Percentiles rank a stretch among this genome's conserved stretches.
Evolutionary conservation across 2,888 invertebrate species (phyloP).

Genomic region (Lasioglossum villosulum): DNA sequence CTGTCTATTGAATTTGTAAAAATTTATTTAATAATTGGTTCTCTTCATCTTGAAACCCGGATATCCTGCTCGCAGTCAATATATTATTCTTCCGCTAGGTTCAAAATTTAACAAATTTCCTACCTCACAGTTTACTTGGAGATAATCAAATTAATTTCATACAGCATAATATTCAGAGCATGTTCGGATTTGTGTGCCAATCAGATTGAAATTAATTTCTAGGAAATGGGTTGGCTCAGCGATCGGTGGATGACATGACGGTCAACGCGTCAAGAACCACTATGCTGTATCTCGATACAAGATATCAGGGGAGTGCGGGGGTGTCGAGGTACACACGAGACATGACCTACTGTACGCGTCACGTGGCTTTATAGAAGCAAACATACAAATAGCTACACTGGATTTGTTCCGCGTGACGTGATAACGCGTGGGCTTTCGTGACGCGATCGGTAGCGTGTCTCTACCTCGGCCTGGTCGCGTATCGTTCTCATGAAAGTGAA

Average conservation of each 20-base stretch:
- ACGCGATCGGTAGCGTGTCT: constrained; percentile 38
- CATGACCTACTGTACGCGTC: constrained; percentile 9
- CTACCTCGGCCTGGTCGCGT: constrained; percentile 26
- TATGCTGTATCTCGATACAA: neutral
- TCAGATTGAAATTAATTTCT: neutral
- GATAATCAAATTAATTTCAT: neutral
- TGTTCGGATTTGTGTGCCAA: neutral
- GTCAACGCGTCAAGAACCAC: constrained; percentile 1
- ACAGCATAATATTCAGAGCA: neutral
- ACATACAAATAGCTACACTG: constrained; percentile 20
- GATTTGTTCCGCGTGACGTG: constrained; percentile 40
- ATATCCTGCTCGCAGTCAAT: too few species aligned
- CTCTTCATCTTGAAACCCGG: too few species aligned
- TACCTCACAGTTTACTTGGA: neutral
- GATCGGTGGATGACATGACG: neutral
- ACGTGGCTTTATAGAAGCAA: constrained; percentile 9
- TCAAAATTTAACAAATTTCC: neutral
- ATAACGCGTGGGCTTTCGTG: constrained; percentile 45
- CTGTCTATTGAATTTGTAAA: neutral
- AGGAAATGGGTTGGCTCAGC: neutral
- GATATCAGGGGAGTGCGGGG: neutral
- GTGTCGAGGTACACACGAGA: neutral
- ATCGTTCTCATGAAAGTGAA: constrained; percentile 30
- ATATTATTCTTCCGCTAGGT: too few species aligned
- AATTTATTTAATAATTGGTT: neutral